Conservation (phyloP, 2,888 invertebrate species). For the Hoplodrina ambigua region DNA sequence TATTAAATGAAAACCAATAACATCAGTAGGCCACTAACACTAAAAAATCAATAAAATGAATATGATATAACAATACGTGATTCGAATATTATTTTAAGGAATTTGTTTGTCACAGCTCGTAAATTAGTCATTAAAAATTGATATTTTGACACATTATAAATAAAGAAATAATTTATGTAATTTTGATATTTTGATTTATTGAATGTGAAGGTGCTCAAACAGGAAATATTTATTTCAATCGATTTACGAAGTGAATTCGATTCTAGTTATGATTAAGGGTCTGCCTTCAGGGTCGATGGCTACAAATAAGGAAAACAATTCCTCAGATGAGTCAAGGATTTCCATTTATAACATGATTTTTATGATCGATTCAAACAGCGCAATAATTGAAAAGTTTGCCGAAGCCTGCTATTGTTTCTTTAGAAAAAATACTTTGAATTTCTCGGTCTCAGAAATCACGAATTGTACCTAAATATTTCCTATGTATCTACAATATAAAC, state of each 20-base stretch:
- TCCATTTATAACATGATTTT: slow-evolving; percentile 76
- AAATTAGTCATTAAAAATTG: slow-evolving; percentile 46
- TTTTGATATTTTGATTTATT: slow-evolving; percentile 57
- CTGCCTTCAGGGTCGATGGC: slow-evolving; percentile 75
- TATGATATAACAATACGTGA: slow-evolving; percentile 6
- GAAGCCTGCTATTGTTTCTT: not conserved
- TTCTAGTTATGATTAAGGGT: slow-evolving; percentile 73
- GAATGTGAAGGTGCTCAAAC: slow-evolving; percentile 53
- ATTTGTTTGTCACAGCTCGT: slow-evolving; percentile 40
- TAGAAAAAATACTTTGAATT: too few species aligned
- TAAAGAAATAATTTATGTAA: slow-evolving; percentile 50
- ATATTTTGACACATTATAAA: slow-evolving; percentile 46
- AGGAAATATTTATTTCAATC: slow-evolving; percentile 58
- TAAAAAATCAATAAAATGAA: not conserved
- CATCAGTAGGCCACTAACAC: not conserved
- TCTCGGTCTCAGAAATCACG: slow-evolving; percentile 1
- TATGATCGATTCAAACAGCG: slow-evolving; percentile 66
- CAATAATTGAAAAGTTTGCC: slow-evolving; percentile 53
- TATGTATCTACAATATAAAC: slow-evolving; percentile 3
- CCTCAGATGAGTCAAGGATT: slow-evolving; percentile 78
- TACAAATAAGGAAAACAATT: slow-evolving; percentile 83
- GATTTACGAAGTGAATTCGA: slow-evolving; percentile 61
- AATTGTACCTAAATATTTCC: slow-evolving; percentile 23
- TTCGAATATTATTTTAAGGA: slow-evolving; percentile 24
- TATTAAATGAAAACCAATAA: not conserved